Percentiles rank a stretch among this genome's conserved stretches.
Evolutionary conservation across 2,113 vertebrate genomes (phyloP).

Genomic region (Thamnophis sirtalis): DNA sequence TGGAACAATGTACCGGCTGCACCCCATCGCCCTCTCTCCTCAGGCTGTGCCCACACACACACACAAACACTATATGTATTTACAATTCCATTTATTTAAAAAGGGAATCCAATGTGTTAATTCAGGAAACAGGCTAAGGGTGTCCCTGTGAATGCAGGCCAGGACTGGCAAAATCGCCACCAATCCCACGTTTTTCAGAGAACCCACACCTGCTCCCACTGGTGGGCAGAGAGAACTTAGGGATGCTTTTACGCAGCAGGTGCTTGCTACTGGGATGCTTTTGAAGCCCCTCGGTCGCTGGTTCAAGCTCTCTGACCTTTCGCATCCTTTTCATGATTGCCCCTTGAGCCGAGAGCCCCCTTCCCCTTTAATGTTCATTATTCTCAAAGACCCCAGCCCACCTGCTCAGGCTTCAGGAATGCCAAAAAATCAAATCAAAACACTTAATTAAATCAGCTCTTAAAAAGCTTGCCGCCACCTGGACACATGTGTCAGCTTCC

Average conservation of each 20-base stretch:
- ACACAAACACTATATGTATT: too few relatives aligned
- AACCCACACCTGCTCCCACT: neutral
- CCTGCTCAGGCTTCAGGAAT: slow-evolving; percentile 14
- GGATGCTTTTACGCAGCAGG: neutral
- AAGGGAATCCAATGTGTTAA: neutral
- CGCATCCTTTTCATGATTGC: neutral
- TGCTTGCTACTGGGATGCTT: neutral
- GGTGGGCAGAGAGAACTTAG: neutral
- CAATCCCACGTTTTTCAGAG: too few relatives aligned
- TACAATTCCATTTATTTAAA: neutral
- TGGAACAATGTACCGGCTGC: too few relatives aligned
- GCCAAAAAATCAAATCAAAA: slow-evolving; percentile 56
- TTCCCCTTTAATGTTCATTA: slow-evolving; percentile 12
- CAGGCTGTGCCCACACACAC: too few relatives aligned
- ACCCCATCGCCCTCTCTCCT: too few relatives aligned
- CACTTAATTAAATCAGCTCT: slow-evolving; percentile 57
- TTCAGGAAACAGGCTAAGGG: neutral
- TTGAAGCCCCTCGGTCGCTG: neutral
- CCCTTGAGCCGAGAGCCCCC: too few relatives aligned
- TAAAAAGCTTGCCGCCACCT: slow-evolving; percentile 43
- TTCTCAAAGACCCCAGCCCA: slow-evolving; percentile 14
- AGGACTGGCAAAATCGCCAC: too few relatives aligned
- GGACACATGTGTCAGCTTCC: slow-evolving; percentile 54
- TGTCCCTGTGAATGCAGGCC: neutral
- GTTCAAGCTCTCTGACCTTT: slow-evolving; percentile 3